Base-by-base conservation (phyloP, 2,113 vertebrate species). In the Coracopsis vasa region DNA sequence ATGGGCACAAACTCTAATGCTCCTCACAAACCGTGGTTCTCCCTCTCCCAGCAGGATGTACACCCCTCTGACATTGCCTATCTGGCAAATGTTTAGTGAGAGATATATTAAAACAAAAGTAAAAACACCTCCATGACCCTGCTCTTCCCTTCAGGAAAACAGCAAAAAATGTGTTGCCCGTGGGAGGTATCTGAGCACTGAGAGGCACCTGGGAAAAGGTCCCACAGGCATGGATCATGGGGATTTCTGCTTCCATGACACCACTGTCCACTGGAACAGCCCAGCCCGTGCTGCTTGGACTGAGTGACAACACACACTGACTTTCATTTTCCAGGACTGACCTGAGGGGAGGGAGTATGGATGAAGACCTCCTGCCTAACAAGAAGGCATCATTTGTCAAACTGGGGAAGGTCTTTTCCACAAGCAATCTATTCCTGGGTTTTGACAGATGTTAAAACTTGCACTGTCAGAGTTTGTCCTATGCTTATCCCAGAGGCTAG, bases 241-340 rank as follows among this genome's bases (percentile, higher is more conserved):
- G 13, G 9, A 21, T 41, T 17, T 75, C 74, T 53, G 10, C 19
- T 37, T 83, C 50, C 29, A 3, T 23, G 64, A n/a, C 0, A 0
- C 20, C 77, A 47, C 7, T 2, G 2, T 29, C 48, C 8, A 2
- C 4, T 7, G 31, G 45, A 77, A 80, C n/a, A 73, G 31, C 23
- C n/a, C 66, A 90, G 53, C 44, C 19, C 6, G 4, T 1, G 1
- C 39, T 1, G 1, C 0, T 0, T 4, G 1, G 72, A 37, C 13
- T 29, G 35, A 2, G 4, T 19, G 71, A 42, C 28, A 21, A 21
- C 39, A 10, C 1, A 0, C 31, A 18, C 3, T 8, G 13, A 37
- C 13, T 66, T 78, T n/a, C 24, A 6, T 12, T 66, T 83, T 67
- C 60, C 61, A 74, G 39, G 61, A 44, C 21, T n/a, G 48, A 70